These are phyloP conservation scores for Danionella dracula DNA, from an alignment of 2,797 vertebrate genomes.

Conservation along the genomic window DNA sequence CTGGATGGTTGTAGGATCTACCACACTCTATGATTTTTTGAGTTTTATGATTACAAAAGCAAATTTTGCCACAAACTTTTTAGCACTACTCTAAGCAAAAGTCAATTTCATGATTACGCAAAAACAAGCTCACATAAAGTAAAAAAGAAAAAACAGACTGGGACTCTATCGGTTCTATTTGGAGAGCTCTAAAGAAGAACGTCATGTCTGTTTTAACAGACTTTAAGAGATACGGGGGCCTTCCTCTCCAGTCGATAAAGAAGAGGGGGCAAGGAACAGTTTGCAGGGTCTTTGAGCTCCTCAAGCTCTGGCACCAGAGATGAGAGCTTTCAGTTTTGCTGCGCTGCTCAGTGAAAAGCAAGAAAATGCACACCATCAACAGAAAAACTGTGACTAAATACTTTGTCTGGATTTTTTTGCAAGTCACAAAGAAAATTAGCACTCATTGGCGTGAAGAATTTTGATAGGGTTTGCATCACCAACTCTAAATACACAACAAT, in stretches of 20 bases:
- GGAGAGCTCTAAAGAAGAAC: slow-evolving; percentile 19
- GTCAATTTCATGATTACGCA: too few relatives aligned
- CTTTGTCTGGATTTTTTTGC: slow-evolving; percentile 19
- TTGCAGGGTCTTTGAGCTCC: slow-evolving; percentile 8
- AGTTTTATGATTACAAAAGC: too few relatives aligned
- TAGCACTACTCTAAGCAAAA: too few relatives aligned
- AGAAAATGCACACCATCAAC: slow-evolving; percentile 21
- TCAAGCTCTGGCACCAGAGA: slow-evolving; percentile 12
- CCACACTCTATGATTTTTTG: too few relatives aligned
- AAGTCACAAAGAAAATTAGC: neutral
- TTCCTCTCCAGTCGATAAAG: slow-evolving; percentile 9
- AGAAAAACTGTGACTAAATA: slow-evolving; percentile 26
- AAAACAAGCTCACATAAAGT: neutral
- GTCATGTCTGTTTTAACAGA: slow-evolving; percentile 20
- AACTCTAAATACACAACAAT: too few relatives aligned
- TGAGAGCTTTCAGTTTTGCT: neutral
- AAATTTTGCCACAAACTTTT: too few relatives aligned
- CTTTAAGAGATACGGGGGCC: slow-evolving; percentile 6
- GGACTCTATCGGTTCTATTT: too few relatives aligned
- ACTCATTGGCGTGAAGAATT: too few relatives aligned
- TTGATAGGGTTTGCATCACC: too few relatives aligned
- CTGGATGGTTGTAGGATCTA: too few relatives aligned
- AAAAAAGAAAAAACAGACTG: too few relatives aligned
- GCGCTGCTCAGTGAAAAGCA: neutral
- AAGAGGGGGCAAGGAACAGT: slow-evolving; percentile 8